Evolutionary conservation across 2,113 vertebrate genomes (phyloP), one percentile per base, ranked within the genome.

Genomic region (Halichoeres trimaculatus): DNA sequence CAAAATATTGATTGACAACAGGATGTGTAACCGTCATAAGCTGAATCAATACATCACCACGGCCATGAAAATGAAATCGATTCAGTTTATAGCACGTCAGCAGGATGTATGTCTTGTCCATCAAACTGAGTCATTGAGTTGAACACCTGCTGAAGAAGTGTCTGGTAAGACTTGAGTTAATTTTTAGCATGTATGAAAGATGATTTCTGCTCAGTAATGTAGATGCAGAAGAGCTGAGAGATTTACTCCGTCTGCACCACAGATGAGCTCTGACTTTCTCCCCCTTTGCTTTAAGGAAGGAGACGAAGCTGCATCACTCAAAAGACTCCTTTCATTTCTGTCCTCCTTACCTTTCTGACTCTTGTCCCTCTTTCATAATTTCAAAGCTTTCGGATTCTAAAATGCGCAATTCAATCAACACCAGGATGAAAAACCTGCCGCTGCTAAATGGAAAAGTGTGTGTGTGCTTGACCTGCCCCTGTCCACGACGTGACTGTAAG

Each of bases 401-500:
- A 20, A 51, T 61, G 8, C 64, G 23, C 80, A 78, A 80, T 82
- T 74, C 26, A 74, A 81, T 79, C 53, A 85, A 50, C 60, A 35
- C 1, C 1, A 6, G 34, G 45, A 77, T 76, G 65, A 64, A 76
- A 81, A 61, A 63, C 41, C 20, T 55, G 54, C 40, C 38, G 63
- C 40, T 24, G 23, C 16, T 57, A 40, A 69, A 70, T 71, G 63
- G 35, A 77, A 75, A 73, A 69, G 47, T 36, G 16, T 34, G 16
- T 30, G 40, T 63, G 74, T 54, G 40, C 59, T 76, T 78, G 74
- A 78, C 83, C 81, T 52, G 74, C 76, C 69, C 78, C 63, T 55
- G 41, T 81, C 70, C 45, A 54, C 69, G 20, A 30, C 13, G 0
- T 56, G 62, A 76, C 54, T 74, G 70, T 73, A 75, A 89, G 85